Conservation (phyloP, 37 sponge, comb jelly and placozoan genomes). For the Diacarnus erythraeanus region DNA sequence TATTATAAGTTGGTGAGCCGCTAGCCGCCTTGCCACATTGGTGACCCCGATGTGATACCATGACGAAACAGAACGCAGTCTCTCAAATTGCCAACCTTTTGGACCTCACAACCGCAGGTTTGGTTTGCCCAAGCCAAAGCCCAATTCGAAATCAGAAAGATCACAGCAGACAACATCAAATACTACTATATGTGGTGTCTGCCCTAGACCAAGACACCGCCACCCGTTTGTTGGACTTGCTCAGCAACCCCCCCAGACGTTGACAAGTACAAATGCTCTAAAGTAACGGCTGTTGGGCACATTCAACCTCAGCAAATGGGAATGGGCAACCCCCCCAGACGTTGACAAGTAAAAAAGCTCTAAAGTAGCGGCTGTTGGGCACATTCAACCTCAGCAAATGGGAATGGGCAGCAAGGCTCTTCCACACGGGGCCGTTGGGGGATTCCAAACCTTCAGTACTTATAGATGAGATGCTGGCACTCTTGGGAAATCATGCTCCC, state of each 20-base stretch:
- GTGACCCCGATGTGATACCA: no score
- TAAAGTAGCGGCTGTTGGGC: not conserved
- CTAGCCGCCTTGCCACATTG: no score
- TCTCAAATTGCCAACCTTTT: not conserved
- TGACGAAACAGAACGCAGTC: no score
- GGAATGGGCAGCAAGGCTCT: not conserved
- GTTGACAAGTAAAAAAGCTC: not conserved
- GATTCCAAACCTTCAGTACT: conserved; percentile 9
- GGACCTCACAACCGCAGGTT: not conserved
- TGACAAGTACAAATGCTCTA: not conserved
- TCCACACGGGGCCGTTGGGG: not conserved
- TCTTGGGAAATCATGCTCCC: not conserved
- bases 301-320: no score
- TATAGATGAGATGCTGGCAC: not conserved
- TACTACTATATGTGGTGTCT: not conserved
- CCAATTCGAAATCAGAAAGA: conserved; percentile 9
- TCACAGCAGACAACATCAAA: not conserved
- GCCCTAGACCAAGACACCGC: not conserved
- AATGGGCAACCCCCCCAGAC: not conserved
- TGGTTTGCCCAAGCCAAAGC: conserved; percentile 6
- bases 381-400: not conserved
- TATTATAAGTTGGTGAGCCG: no score
- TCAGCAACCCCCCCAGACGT: not conserved
- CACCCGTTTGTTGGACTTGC: not conserved
- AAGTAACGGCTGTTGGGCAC: no score